phyloP scores from a whole-genome alignment of 53 echinoderm and acorn worm genomes.

The Arbacia lixula region DNA sequence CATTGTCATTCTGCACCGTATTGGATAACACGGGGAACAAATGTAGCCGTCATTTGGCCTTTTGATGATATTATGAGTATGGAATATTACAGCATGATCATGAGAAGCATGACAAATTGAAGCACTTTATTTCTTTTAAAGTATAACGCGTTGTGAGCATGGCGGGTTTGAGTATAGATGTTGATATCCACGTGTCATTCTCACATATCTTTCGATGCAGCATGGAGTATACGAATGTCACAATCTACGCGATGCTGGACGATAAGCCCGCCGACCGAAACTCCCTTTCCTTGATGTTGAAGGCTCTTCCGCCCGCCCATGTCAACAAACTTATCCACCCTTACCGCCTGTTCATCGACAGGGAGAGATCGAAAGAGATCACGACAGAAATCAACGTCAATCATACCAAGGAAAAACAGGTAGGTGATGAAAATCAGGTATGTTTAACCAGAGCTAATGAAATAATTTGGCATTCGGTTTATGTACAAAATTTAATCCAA shows the following conservation, averaged over 20 bases:
- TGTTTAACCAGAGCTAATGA: too few species aligned
- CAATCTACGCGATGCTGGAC: constrained; percentile 45
- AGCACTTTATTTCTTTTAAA: too few species aligned
- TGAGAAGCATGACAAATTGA: too few species aligned
- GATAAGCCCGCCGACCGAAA: constrained; percentile 47
- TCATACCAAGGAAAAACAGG: constrained; percentile 19
- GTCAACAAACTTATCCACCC: constrained; percentile 57
- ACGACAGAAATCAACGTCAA: not conserved
- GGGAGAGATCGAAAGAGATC: not conserved
- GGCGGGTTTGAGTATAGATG: too few species aligned
- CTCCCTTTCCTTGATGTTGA: constrained; percentile 26
- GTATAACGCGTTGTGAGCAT: too few species aligned
- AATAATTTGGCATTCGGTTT: too few species aligned
- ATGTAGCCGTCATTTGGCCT: too few species aligned
- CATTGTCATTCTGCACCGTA: too few species aligned
- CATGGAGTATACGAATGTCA: constrained; percentile 43
- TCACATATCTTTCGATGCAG: constrained; percentile 13
- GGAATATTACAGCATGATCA: too few species aligned
- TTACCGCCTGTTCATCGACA: constrained; percentile 41
- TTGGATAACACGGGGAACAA: too few species aligned
- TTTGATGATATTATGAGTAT: too few species aligned
- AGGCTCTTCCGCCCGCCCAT: constrained; percentile 24
- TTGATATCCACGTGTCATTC: not conserved
- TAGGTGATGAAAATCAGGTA: not conserved
- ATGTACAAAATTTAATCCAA: too few species aligned